Percentiles rank a stretch among this genome's conserved stretches.
These are phyloP conservation scores for Calephelis virginiensis DNA, from an alignment of 1,140 invertebrate genomes.

Conservation along the genomic window DNA sequence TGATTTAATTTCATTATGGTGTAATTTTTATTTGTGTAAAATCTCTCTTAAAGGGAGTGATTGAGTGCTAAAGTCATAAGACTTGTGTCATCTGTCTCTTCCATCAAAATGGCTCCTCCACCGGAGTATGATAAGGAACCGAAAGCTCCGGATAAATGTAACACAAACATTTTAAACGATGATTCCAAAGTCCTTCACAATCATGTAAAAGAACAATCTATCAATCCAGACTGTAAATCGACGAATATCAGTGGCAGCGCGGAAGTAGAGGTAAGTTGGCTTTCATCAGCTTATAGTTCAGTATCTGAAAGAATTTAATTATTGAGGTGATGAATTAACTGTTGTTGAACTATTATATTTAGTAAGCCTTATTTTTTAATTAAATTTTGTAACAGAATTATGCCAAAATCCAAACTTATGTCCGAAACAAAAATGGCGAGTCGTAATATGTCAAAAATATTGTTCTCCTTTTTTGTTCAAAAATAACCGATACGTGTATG, in stretches of 20 bases:
- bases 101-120: conserved; percentile 84
- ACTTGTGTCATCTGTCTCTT: conserved; percentile 78
- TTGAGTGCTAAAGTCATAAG: conserved; percentile 74
- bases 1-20: conserved; percentile 53
- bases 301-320: not conserved
- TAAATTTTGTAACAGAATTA: not conserved
- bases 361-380: not conserved
- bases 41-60: conserved; percentile 48
- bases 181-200: conserved; percentile 60
- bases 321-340: not conserved
- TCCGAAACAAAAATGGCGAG: conserved; percentile 27
- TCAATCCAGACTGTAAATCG: conserved; percentile 57
- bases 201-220: conserved; percentile 57
- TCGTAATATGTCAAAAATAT: conserved; percentile 21
- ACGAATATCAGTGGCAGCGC: conserved; percentile 40
- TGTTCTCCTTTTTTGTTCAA: conserved; percentile 13
- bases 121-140: conserved; percentile 85
- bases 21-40: conserved; percentile 53
- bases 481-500: conserved; percentile 1
- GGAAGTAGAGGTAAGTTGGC: conserved; percentile 63
- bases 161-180: conserved; percentile 64
- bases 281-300: conserved; percentile 24
- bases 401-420: conserved; percentile 3
- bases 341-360: not conserved
- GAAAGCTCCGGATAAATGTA: conserved; percentile 82